These are phyloP conservation scores for Argyresthia albistria DNA, from an alignment of 2,888 invertebrate species.

Conservation along the genomic window DNA sequence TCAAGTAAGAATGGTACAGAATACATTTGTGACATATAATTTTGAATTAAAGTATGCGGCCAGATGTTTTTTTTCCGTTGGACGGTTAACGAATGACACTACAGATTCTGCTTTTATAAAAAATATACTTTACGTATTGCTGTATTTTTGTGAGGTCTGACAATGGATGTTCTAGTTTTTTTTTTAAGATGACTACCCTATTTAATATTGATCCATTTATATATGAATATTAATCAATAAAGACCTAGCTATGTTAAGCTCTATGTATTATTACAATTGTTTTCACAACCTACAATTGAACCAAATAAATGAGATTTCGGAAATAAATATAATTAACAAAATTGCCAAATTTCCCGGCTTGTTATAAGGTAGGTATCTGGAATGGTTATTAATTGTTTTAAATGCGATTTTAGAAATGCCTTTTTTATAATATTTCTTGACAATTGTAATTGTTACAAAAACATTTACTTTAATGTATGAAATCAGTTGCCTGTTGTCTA, in stretches of 20 bases:
- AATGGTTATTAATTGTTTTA: conserved; percentile 28
- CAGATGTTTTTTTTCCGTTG: too few species aligned
- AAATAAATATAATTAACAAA: conserved; percentile 14
- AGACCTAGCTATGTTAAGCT: conserved; percentile 1
- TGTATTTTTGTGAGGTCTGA: too few species aligned
- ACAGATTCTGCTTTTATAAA: too few species aligned
- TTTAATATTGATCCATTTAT: background rate
- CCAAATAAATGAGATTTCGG: conserved; percentile 51
- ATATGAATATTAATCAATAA: background rate
- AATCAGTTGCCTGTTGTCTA: too few species aligned
- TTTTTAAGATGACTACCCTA: background rate
- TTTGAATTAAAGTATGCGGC: too few species aligned
- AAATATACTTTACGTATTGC: too few species aligned
- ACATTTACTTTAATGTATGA: background rate
- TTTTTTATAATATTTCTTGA: conserved; percentile 6
- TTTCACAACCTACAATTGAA: conserved; percentile 39
- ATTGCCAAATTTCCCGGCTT: conserved; percentile 52
- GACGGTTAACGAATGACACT: too few species aligned
- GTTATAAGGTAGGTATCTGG: conserved; percentile 29
- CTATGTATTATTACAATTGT: background rate
- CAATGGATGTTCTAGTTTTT: too few species aligned
- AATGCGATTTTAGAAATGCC: conserved; percentile 24
- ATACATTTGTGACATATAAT: too few species aligned
- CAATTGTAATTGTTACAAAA: background rate
- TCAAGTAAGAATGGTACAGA: too few species aligned